Percentiles rank a stretch among this genome's conserved stretches.
Evolutionary conservation across 2,888 invertebrate genomes (phyloP).

Genomic region (Cheilosia soror): DNA sequence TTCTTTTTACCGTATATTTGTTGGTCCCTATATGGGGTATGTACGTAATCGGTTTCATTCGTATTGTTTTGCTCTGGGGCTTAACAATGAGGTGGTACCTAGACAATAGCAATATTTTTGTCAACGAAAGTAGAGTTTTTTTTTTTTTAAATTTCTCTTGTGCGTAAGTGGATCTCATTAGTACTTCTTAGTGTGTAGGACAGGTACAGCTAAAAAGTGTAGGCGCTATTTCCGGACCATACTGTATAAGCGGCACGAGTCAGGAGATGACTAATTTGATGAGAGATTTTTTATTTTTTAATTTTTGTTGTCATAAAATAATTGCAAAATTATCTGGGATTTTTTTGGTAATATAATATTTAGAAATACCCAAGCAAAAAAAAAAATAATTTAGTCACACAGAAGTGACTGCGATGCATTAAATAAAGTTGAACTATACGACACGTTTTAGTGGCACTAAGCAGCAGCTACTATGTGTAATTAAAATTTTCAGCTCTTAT

Average conservation of each 20-base stretch:
- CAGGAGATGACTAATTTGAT: no score
- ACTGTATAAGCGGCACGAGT: background rate
- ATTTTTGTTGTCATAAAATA: no score
- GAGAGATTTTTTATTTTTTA: no score
- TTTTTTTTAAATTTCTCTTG: background rate
- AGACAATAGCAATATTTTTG: background rate
- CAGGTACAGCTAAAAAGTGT: background rate
- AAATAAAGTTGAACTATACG: no score
- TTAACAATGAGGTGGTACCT: constrained; percentile 1
- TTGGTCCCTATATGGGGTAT: constrained; percentile 2
- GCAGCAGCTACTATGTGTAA: no score
- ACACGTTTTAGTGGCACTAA: no score
- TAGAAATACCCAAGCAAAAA: no score
- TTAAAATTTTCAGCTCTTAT: no score
- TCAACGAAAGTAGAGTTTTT: background rate
- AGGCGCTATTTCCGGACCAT: background rate
- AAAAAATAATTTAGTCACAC: no score
- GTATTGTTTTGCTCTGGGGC: background rate
- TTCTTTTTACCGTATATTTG: constrained; percentile 22
- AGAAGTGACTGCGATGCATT: no score
- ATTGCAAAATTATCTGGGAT: no score
- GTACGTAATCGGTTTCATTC: constrained; percentile 4
- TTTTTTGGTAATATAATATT: no score
- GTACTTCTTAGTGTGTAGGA: background rate
- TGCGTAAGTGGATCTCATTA: background rate